Conservation (phyloP, 2,113 vertebrate genomes). For the Rhagologus leucostigma region DNA sequence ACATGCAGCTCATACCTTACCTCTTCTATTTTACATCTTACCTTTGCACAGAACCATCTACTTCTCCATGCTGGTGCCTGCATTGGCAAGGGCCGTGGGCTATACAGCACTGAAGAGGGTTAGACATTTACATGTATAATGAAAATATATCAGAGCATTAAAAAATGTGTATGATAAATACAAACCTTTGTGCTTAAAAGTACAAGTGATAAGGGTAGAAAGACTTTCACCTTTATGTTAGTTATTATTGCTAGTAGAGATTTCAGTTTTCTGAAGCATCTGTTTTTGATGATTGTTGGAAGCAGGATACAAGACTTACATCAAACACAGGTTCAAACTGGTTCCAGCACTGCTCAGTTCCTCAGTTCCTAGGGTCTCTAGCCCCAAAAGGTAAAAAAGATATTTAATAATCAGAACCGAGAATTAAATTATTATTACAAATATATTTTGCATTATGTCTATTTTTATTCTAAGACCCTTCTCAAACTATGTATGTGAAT, state of each 20-base stretch:
- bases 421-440: neutral
- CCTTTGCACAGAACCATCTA: neutral
- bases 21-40: neutral
- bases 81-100: neutral
- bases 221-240: neutral
- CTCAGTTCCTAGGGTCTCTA: neutral
- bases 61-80: neutral
- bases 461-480: neutral
- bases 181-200: neutral
- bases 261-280: neutral
- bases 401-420: neutral
- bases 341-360: neutral
- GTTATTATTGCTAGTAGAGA: neutral
- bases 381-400: neutral
- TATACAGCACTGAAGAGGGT: neutral
- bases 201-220: neutral
- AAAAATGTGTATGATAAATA: neutral
- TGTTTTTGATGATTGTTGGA: neutral
- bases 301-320: neutral
- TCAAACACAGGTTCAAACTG: neutral
- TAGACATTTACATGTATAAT: neutral
- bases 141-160: neutral
- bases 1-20: neutral
- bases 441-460: neutral
- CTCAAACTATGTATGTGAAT: neutral